Evolutionary conservation across 2,888 invertebrate genomes (phyloP).

Genomic region (Galeopsomyia nigrocyanea): DNA sequence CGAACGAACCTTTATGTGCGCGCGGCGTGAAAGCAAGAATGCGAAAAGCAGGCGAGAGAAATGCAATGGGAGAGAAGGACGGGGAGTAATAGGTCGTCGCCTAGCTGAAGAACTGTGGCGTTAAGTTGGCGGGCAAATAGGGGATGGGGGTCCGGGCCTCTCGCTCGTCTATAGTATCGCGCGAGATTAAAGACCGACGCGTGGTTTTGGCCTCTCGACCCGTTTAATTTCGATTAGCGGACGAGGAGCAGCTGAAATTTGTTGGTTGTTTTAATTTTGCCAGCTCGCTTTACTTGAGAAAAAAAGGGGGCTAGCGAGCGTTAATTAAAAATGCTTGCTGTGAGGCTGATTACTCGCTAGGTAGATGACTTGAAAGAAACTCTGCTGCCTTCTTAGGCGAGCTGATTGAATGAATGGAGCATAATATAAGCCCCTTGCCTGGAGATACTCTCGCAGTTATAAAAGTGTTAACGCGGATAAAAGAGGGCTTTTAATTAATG

Average conservation of each 20-base stretch:
- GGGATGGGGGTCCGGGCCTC: constrained; percentile 13
- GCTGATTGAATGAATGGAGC: constrained; percentile 34
- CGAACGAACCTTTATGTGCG: too few relatives aligned
- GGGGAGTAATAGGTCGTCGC: too few relatives aligned
- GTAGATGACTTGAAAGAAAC: not conserved
- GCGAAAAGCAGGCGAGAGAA: too few relatives aligned
- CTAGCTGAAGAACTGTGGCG: too few relatives aligned
- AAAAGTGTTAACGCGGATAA: constrained; percentile 2
- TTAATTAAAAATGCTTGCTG: constrained; percentile 33
- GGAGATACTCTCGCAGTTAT: constrained; percentile 21
- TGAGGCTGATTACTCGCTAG: constrained; percentile 31
- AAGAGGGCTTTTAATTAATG: constrained; percentile 38
- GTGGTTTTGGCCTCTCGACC: too few relatives aligned
- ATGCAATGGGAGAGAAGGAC: too few relatives aligned
- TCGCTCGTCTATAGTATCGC: constrained; percentile 24
- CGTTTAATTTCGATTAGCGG: not conserved
- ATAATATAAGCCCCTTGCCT: constrained; percentile 37
- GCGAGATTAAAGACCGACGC: constrained; percentile 32
- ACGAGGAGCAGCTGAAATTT: not conserved
- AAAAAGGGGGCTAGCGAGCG: too few relatives aligned
- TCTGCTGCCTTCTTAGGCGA: too few relatives aligned
- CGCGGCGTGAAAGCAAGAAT: too few relatives aligned
- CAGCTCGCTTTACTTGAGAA: too few relatives aligned
- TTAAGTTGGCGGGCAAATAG: too few relatives aligned
- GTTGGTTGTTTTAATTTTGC: too few relatives aligned